phyloP scores from a whole-genome alignment of 2,888 invertebrate species.

The Drosophila maculinotata region DNA sequence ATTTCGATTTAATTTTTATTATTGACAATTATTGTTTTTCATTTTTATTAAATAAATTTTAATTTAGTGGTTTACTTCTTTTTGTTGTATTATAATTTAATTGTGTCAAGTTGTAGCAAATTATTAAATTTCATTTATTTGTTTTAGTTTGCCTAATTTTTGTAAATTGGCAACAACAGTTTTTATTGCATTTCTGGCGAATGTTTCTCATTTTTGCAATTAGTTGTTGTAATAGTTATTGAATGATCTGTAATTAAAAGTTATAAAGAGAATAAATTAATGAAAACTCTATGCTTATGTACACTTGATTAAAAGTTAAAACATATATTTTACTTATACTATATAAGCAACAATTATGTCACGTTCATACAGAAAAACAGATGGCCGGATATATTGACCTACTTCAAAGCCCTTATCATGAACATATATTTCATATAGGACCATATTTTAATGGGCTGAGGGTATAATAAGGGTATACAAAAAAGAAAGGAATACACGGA shows the following conservation, averaged over 20 bases:
- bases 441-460: too few species aligned
- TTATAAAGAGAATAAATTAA: too few species aligned
- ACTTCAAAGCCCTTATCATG: too few species aligned
- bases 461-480: too few species aligned
- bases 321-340: too few species aligned
- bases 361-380: too few species aligned
- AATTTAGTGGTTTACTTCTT: not conserved
- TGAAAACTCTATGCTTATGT: too few species aligned
- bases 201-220: slow-evolving; percentile 50
- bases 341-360: too few species aligned
- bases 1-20: slow-evolving; percentile 34
- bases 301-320: too few species aligned
- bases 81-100: slow-evolving; percentile 2
- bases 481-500: too few species aligned
- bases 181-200: slow-evolving; percentile 38
- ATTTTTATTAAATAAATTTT: slow-evolving; percentile 14
- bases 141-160: slow-evolving; percentile 30
- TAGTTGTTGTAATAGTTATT: not conserved
- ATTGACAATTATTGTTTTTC: slow-evolving; percentile 21
- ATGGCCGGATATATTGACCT: too few species aligned
- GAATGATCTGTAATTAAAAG: slow-evolving; percentile 10
- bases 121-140: slow-evolving; percentile 33
- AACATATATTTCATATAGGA: too few species aligned
- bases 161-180: slow-evolving; percentile 40
- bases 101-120: slow-evolving; percentile 12